Evolutionary conservation across 2,113 vertebrate species (phyloP).

Genomic region (Eurypyga helias): DNA sequence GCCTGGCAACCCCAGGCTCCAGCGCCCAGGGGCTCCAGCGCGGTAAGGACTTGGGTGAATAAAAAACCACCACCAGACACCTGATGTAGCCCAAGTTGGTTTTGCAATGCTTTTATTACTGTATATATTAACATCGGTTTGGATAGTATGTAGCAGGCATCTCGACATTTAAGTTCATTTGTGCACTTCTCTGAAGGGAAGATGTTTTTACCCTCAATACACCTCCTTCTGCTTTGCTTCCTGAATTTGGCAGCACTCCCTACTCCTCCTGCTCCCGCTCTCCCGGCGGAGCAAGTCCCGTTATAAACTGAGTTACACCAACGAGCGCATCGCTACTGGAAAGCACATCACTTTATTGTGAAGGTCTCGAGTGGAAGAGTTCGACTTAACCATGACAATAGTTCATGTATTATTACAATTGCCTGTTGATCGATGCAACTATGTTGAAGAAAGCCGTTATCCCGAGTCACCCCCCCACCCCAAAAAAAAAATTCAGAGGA

Average conservation of each 20-base stretch:
- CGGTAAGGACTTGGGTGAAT: neutral
- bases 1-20: neutral
- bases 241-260: neutral
- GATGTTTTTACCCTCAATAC: neutral
- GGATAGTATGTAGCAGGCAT: conserved; percentile 69
- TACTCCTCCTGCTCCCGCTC: neutral
- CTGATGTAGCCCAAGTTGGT: conserved; percentile 40
- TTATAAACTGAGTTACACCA: conserved; percentile 74
- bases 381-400: conserved; percentile 82
- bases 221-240: neutral
- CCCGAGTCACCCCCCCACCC: neutral
- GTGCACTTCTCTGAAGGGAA: conserved; percentile 59
- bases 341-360: conserved; percentile 87
- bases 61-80: conserved; percentile 17
- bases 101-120: conserved; percentile 75
- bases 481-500: conserved; percentile 14
- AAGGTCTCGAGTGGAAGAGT: conserved; percentile 82
- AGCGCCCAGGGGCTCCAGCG: neutral
- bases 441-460: conserved; percentile 70
- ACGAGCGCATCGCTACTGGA: conserved; percentile 82
- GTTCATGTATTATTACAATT: conserved; percentile 77
- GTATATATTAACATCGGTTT: conserved; percentile 71
- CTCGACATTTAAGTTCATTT: conserved; percentile 70
- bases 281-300: conserved; percentile 29
- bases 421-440: conserved; percentile 77